These are phyloP conservation scores for Pseudopleuronectes americanus DNA, from an alignment of 2,797 vertebrate species.

Conservation along the genomic window DNA sequence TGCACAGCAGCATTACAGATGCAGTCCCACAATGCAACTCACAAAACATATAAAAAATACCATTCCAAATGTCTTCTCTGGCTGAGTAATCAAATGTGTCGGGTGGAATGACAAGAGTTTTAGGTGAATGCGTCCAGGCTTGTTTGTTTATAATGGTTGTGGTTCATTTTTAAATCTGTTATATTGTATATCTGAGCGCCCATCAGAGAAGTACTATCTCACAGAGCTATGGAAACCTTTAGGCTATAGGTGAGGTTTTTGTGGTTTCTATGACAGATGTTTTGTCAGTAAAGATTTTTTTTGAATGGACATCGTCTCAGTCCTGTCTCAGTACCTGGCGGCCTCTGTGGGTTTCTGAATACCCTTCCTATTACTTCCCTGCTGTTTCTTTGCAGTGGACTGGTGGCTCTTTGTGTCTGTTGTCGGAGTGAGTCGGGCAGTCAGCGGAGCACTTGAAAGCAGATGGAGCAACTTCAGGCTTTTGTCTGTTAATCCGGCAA, in stretches of 20 bases:
- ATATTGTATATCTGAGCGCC: not conserved
- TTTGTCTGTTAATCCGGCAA: not conserved
- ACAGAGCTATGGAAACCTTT: not conserved
- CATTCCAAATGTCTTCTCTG: too few relatives aligned
- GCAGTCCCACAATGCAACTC: too few relatives aligned
- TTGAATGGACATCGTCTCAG: too few relatives aligned
- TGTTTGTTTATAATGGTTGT: too few relatives aligned
- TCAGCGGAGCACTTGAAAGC: not conserved
- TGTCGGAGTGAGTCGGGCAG: not conserved
- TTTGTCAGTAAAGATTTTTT: not conserved
- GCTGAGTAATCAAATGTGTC: too few relatives aligned
- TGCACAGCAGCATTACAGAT: too few relatives aligned
- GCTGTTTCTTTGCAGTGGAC: not conserved
- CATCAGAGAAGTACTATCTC: too few relatives aligned
- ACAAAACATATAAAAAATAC: too few relatives aligned
- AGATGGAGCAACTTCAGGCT: slow-evolving; percentile 1
- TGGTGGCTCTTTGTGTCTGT: not conserved
- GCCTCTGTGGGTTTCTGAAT: not conserved
- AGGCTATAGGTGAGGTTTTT: not conserved
- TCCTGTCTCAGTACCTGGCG: not conserved
- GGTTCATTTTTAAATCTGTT: not conserved
- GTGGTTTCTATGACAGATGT: not conserved
- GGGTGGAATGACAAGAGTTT: too few relatives aligned
- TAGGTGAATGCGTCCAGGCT: too few relatives aligned
- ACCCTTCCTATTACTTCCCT: not conserved